Percentiles rank a stretch among this genome's conserved stretches.
These are phyloP conservation scores for Xyrauchen texanus DNA, from an alignment of 2,113 vertebrate species.

Conservation along the genomic window DNA sequence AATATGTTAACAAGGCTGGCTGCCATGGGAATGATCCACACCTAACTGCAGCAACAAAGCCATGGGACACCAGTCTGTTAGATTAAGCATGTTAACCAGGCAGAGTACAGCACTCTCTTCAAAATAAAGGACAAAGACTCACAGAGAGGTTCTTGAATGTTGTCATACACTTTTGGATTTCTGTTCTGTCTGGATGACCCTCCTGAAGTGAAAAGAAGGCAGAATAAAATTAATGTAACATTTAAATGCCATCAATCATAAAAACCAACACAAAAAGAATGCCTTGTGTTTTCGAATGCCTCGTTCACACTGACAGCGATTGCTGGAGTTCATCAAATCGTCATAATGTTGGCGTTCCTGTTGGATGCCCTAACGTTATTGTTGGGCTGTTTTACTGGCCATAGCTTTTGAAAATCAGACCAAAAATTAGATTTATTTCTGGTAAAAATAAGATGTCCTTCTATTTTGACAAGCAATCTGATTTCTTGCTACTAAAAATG, in stretches of 20 bases:
- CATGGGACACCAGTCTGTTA: neutral
- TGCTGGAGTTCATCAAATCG: too few species aligned
- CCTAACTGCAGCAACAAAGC: slow-evolving; percentile 23
- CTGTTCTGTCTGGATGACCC: slow-evolving; percentile 88
- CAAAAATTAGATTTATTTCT: too few species aligned
- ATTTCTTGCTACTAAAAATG: too few species aligned
- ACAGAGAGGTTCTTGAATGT: slow-evolving; percentile 94
- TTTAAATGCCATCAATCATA: slow-evolving; percentile 37
- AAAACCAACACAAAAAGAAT: too few species aligned
- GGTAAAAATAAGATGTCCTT: too few species aligned
- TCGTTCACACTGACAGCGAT: too few species aligned
- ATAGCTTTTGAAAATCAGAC: too few species aligned
- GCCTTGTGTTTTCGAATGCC: too few species aligned
- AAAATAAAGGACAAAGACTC: slow-evolving; percentile 62
- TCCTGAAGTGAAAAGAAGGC: slow-evolving; percentile 75
- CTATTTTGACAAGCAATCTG: too few species aligned
- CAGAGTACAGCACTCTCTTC: neutral
- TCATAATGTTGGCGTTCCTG: too few species aligned
- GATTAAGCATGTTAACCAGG: slow-evolving; percentile 8
- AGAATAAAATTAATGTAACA: neutral
- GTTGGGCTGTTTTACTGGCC: too few species aligned
- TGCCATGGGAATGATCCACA: slow-evolving; percentile 23
- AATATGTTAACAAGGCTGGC: slow-evolving; percentile 16
- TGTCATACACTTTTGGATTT: slow-evolving; percentile 95
- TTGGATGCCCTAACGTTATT: too few species aligned